Conservation (phyloP, 2,888 invertebrate species). For the Zaprionus bogoriensis region DNA sequence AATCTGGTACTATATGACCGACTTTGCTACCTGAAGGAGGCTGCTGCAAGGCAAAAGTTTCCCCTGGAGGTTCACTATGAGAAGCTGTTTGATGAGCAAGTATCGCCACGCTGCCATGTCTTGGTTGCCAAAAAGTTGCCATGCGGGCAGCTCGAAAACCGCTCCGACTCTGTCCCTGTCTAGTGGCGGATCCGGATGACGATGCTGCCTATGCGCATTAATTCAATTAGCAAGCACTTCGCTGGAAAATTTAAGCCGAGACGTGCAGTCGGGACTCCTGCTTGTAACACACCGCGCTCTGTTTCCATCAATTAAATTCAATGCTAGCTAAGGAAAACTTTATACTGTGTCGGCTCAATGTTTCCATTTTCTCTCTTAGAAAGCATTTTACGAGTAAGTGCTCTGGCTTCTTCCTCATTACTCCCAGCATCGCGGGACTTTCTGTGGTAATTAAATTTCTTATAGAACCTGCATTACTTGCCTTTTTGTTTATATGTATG, state of each 20-base stretch:
- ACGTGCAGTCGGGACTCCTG: conserved; percentile 5
- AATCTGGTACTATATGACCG: conserved; percentile 85
- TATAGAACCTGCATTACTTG: neutral
- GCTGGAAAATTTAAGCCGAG: conserved; percentile 23
- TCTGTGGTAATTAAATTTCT: conserved; percentile 4
- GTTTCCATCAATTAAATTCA: conserved; percentile 68
- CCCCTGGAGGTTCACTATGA: conserved; percentile 83
- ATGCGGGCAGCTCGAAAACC: conserved; percentile 38
- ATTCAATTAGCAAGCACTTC: conserved; percentile 60
- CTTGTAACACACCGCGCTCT: conserved; percentile 41
- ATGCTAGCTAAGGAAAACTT: conserved; percentile 48
- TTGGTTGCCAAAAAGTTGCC: conserved; percentile 84
- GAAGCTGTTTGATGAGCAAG: conserved; percentile 85
- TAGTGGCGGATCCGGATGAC: conserved; percentile 4
- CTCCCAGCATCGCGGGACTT: conserved; percentile 4
- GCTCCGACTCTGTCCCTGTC: neutral
- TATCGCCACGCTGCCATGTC: conserved; percentile 88
- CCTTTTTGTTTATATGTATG: neutral
- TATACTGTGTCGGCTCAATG: conserved; percentile 15
- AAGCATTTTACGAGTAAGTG: conserved; percentile 48
- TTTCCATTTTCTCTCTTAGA: conserved; percentile 29
- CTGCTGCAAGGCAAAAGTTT: conserved; percentile 76
- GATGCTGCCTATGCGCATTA: conserved; percentile 31
- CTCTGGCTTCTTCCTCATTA: conserved; percentile 53
- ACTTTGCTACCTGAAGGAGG: conserved; percentile 83